Conservation (phyloP, 2,888 invertebrate species). For the Isotomurus palustris region DNA sequence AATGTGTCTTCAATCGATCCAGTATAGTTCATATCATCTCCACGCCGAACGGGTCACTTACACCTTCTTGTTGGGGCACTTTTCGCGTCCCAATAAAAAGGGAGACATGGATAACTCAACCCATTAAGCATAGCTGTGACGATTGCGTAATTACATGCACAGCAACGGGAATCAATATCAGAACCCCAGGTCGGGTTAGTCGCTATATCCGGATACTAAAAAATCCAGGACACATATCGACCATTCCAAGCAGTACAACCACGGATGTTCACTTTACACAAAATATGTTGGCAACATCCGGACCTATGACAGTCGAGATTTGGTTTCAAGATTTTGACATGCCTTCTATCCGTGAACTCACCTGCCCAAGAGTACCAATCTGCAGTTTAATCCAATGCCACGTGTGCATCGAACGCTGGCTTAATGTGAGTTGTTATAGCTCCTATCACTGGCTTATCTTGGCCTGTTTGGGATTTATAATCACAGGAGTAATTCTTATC, state of each 20-base stretch:
- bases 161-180: constrained; percentile 1
- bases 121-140: neutral
- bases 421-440: constrained; percentile 12
- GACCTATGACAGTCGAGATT: neutral
- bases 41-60: neutral
- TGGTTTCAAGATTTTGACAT: constrained; percentile 12
- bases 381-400: constrained; percentile 13
- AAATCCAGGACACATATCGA: constrained; percentile 19
- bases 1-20: constrained; percentile 2
- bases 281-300: constrained; percentile 13
- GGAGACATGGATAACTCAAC: neutral
- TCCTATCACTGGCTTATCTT: constrained; percentile 6
- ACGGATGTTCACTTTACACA: constrained; percentile 1
- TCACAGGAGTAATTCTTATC: neutral
- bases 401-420: constrained; percentile 12
- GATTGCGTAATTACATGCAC: constrained; percentile 7
- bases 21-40: neutral
- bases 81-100: neutral
- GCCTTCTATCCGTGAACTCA: neutral
- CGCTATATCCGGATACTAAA: constrained; percentile 14
- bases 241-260: neutral
- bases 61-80: neutral
- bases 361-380: constrained; percentile 5
- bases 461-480: neutral
- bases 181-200: neutral